Percentiles rank a stretch among this genome's conserved stretches.
Conservation (phyloP, 2,113 vertebrate species). For the Gila orcuttii region DNA sequence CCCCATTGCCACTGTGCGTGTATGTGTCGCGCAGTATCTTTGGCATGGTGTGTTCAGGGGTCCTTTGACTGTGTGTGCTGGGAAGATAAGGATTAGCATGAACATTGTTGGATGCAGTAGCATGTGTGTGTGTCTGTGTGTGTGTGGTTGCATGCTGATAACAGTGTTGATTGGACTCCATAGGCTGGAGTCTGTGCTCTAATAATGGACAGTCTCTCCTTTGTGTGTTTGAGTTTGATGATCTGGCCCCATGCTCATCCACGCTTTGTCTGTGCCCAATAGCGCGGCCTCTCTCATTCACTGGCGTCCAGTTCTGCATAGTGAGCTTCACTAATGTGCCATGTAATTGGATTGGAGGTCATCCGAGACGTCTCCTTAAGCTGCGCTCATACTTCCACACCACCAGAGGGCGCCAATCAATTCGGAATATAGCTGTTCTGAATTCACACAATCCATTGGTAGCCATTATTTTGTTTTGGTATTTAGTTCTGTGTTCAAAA, state of each 20-base stretch:
- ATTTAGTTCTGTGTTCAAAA: too few species aligned
- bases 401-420: conserved; percentile 37
- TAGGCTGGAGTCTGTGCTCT: conserved; percentile 43
- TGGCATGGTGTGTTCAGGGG: conserved; percentile 64
- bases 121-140: conserved; percentile 42
- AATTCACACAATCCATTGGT: neutral
- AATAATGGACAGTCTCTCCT: conserved; percentile 64
- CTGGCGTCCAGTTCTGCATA: conserved; percentile 52
- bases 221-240: conserved; percentile 60
- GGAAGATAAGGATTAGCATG: conserved; percentile 73
- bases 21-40: conserved; percentile 66
- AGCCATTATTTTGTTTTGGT: neutral
- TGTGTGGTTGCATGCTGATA: conserved; percentile 56
- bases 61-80: conserved; percentile 73
- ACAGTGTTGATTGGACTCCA: conserved; percentile 47
- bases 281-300: conserved; percentile 51
- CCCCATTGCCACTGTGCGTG: conserved; percentile 11
- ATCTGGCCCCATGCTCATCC: conserved; percentile 48
- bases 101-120: conserved; percentile 63
- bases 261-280: conserved; percentile 55
- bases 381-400: conserved; percentile 30
- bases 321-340: conserved; percentile 61
- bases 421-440: neutral
- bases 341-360: conserved; percentile 63
- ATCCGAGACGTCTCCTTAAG: conserved; percentile 43